A percentile compares a stretch with the other conserved stretches of the same genome.
These are phyloP conservation scores for Andrena hattorfiana DNA, from an alignment of 2,888 invertebrate species.

Conservation along the genomic window DNA sequence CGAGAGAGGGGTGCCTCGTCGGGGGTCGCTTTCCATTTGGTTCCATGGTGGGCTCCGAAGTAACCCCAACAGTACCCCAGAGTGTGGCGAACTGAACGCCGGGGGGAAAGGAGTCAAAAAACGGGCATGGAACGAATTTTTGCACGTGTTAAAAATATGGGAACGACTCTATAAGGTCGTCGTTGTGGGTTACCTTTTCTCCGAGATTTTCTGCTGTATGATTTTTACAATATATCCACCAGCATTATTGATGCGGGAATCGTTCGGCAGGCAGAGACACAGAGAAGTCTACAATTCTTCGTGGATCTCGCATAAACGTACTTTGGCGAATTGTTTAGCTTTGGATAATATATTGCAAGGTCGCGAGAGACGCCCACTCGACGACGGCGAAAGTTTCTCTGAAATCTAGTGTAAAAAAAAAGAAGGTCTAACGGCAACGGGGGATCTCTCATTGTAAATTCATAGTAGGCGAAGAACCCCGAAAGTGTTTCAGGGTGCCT, in stretches of 20 bases:
- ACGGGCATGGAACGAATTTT: constrained; percentile 57
- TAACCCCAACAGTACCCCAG: constrained; percentile 72
- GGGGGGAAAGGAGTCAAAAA: constrained; percentile 24
- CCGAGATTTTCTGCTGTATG: not conserved
- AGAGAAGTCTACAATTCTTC: too few species aligned
- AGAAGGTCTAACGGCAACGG: constrained; percentile 44
- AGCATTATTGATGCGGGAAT: too few species aligned
- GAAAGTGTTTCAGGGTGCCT: constrained; percentile 65
- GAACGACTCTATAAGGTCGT: constrained; percentile 57
- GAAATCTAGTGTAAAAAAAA: constrained; percentile 55
- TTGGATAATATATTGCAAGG: constrained; percentile 23
- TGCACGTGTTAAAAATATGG: constrained; percentile 67
- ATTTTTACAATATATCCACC: not conserved
- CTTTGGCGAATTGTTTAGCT: too few species aligned
- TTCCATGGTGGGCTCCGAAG: constrained; percentile 52
- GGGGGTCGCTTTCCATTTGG: constrained; percentile 63
- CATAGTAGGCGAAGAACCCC: constrained; percentile 68
- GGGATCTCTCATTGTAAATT: constrained; percentile 68
- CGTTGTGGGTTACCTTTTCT: not conserved
- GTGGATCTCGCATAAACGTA: too few species aligned
- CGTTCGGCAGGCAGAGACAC: too few species aligned
- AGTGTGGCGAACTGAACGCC: constrained; percentile 47
- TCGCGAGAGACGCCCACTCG: constrained; percentile 28
- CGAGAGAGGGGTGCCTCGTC: constrained; percentile 54
- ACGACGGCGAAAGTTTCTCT: constrained; percentile 41